Conservation (phyloP, 2,113 vertebrate species). For the Mormyrus iriodes region DNA sequence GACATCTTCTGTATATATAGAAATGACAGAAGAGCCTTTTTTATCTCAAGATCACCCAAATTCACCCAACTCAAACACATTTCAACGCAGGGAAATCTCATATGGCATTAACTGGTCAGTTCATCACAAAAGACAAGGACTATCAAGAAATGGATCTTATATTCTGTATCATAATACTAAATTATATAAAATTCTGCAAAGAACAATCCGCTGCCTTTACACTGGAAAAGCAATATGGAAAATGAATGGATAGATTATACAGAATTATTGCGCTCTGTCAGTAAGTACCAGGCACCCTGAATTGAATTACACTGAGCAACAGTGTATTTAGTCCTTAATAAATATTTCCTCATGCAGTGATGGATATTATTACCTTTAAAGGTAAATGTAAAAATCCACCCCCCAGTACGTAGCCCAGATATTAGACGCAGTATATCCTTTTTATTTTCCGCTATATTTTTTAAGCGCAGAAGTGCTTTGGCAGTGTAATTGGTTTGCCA, state of each 20-base stretch:
- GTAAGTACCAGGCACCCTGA: neutral
- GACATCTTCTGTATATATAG: neutral
- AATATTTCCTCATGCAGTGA: neutral
- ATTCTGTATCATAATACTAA: neutral
- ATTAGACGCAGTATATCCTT: neutral
- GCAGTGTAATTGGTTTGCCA: neutral
- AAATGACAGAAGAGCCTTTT: neutral
- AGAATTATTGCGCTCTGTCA: neutral
- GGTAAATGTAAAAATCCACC: neutral
- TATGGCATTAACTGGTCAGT: neutral
- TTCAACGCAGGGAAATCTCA: neutral
- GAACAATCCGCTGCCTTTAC: neutral
- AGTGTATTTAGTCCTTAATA: neutral
- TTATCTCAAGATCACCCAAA: neutral
- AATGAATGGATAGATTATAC: neutral
- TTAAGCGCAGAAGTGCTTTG: neutral
- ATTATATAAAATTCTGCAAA: neutral
- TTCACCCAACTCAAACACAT: neutral
- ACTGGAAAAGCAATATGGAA: neutral
- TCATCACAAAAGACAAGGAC: neutral
- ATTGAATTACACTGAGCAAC: neutral
- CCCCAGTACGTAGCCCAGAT: neutral
- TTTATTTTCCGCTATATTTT: neutral
- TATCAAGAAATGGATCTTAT: neutral
- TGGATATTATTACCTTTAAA: constrained; percentile 1